Evolutionary conservation across 2,797 vertebrate species (phyloP), one percentile per base, ranked within the genome.

Genomic region (Leptatherina wallacei): DNA sequence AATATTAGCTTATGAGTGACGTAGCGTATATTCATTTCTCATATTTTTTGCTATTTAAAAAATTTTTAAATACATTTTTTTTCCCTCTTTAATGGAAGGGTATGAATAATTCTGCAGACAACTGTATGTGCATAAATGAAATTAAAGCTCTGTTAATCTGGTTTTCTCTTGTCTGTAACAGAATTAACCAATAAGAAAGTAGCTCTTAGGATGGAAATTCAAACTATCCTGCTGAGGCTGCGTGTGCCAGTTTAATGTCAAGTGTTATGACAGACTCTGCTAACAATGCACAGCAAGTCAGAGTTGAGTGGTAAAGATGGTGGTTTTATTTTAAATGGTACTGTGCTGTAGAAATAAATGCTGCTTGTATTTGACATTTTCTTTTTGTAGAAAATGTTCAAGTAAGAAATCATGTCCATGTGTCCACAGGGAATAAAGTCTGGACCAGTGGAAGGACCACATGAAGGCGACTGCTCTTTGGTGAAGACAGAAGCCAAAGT

Each of bases 401-500:
- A 12, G 49, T 24, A 52, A 27, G 49, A 24, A 24, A 59, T 59
- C 40, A 10, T 82, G 12, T 85, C 1, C 71, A 8, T 79, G 33
- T 51, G 9, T 81, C 20, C 40, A 3, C 80, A 95, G 95, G 94
- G 94, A 14, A 57, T 84, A 1, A 93, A 82, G 51, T 84, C 62
- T 38, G 91, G 88, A 49, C 69, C 85, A 36, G 67, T 70, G 14
- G 81, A 32, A 14, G 84, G 60, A 75, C 78, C 82, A 29, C 89
- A 88, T 60, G 91, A 92, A 71, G 87, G 86, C 59, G 89, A 94
- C 61, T 84, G 91, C 66, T 87, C 88, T 27, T 81, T 96, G 65
- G 85, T 93, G 61, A 96, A 93, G 92, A 88, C 92, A 0, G 95
- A 95, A 58, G 69, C 88, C 61, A 76, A 89, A 18, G 75, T 85